phyloP scores from a whole-genome alignment of 2,113 vertebrate species.

The Indri indri region DNA sequence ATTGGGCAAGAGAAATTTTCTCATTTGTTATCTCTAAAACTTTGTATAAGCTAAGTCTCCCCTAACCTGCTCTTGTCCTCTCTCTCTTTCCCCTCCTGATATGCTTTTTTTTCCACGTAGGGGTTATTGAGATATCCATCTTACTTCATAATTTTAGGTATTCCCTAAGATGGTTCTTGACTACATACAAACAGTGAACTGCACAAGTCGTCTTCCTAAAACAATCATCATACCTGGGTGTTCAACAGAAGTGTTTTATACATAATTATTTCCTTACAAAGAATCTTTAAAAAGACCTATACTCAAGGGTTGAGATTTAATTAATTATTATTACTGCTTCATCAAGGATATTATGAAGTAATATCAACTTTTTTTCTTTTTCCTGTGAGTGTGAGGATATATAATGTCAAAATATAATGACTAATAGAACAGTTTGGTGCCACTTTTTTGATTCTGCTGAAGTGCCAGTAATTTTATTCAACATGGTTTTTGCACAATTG shows the following conservation, averaged over 20 bases:
- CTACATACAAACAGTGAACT: not conserved
- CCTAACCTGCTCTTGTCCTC: not conserved
- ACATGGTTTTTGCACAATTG: not conserved
- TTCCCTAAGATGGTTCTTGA: not conserved
- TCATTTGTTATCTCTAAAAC: not conserved
- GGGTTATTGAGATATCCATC: not conserved
- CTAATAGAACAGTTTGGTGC: not conserved
- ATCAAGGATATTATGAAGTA: not conserved
- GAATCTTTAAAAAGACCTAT: not conserved
- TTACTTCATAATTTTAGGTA: not conserved
- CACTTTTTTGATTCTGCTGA: not conserved
- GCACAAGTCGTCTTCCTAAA: not conserved
- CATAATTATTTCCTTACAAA: not conserved
- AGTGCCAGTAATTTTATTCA: not conserved
- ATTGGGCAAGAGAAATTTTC: not conserved
- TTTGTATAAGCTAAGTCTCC: not conserved
- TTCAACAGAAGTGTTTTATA: not conserved
- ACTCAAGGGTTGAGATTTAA: not conserved
- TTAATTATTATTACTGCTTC: not conserved
- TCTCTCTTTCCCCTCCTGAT: not conserved
- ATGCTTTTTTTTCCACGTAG: not conserved
- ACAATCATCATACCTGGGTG: not conserved
- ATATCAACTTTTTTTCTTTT: not conserved
- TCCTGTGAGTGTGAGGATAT: not conserved
- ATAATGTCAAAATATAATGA: not conserved